Conservation (phyloP, 2,797 vertebrate genomes). For the Oceanodroma leucorhoa region DNA sequence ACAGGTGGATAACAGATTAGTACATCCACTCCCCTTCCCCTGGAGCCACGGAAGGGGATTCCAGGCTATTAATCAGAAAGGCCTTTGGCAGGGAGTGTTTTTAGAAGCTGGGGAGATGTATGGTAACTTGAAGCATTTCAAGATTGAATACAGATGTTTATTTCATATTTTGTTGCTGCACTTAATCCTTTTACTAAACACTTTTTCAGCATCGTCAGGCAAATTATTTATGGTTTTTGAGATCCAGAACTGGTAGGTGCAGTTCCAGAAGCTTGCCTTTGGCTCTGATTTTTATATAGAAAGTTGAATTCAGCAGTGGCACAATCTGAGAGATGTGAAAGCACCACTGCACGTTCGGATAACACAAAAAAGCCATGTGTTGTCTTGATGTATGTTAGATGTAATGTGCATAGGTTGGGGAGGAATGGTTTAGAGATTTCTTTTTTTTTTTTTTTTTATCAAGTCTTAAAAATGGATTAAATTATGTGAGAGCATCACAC, state of each 20-base stretch:
- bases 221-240: slow-evolving; percentile 33
- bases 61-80: slow-evolving; percentile 37
- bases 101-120: not conserved
- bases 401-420: fast-evolving
- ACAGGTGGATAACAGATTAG: slow-evolving; percentile 47
- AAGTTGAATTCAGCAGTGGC: not conserved
- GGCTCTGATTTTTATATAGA: not conserved
- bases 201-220: not conserved
- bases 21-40: not conserved
- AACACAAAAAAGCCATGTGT: not conserved
- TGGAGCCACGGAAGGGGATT: not conserved
- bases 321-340: not conserved
- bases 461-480: not conserved
- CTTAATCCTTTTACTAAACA: not conserved
- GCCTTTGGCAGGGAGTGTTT: not conserved
- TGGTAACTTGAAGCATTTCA: slow-evolving; percentile 15
- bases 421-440: not conserved
- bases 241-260: not conserved
- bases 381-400: not conserved
- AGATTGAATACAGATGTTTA: slow-evolving; percentile 32
- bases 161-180: slow-evolving; percentile 7
- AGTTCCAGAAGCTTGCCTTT: not conserved
- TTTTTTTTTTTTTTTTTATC: not conserved
- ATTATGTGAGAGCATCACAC: not conserved
- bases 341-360: not conserved